Conservation (phyloP, 2,888 invertebrate species). For the Megamerina dolium region DNA sequence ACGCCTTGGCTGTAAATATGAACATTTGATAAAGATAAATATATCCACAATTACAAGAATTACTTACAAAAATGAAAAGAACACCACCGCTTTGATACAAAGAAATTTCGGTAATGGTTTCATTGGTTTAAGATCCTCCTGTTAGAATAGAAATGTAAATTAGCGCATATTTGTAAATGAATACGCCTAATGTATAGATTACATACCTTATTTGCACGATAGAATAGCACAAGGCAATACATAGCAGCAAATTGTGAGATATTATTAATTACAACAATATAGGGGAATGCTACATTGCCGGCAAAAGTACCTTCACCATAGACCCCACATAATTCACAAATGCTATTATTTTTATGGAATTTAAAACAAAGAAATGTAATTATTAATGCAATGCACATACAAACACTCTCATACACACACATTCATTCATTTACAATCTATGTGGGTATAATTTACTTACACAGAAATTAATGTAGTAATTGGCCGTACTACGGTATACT, state of each 20-base stretch:
- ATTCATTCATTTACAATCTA: too few relatives aligned
- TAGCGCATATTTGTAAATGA: neutral
- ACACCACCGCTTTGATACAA: conserved; percentile 95
- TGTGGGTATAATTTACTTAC: too few relatives aligned
- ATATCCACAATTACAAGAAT: conserved; percentile 1
- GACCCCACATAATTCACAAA: conserved; percentile 77
- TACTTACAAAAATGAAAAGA: conserved; percentile 93
- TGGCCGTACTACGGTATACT: conserved; percentile 89
- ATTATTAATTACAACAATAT: conserved; percentile 83
- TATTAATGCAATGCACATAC: too few relatives aligned
- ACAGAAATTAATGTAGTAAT: conserved; percentile 84
- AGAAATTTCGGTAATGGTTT: conserved; percentile 91
- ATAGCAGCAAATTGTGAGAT: conserved; percentile 92
- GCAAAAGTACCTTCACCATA: conserved; percentile 90
- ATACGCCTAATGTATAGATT: neutral
- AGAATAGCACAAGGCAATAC: conserved; percentile 93
- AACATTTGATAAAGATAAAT: conserved; percentile 10
- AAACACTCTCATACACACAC: too few relatives aligned
- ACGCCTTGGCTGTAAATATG: conserved; percentile 77
- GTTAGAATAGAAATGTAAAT: neutral
- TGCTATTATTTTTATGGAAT: conserved; percentile 50
- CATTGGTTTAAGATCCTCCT: conserved; percentile 77
- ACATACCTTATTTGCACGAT: conserved; percentile 71
- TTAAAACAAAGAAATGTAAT: conserved; percentile 10
- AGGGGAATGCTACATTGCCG: conserved; percentile 80